Evolutionary conservation across 2,797 vertebrate species (phyloP), one percentile per base, ranked within the genome.

Genomic region (Chaunax sp.): DNA sequence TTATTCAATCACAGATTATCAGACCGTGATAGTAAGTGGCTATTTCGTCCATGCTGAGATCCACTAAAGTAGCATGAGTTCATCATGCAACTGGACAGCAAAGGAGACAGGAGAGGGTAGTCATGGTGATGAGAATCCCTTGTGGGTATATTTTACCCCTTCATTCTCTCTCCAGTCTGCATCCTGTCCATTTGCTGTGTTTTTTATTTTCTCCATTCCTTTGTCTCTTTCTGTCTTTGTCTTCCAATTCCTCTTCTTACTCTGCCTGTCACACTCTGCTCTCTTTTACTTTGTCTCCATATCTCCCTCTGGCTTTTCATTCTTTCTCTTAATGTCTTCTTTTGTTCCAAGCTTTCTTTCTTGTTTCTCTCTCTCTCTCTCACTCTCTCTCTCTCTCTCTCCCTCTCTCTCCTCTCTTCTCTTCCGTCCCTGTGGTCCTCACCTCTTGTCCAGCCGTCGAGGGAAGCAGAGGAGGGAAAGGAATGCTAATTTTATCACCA

Each of bases 401-500:
- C 57, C 73, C 54, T 67, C 58, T 65, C 69, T 69, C 64, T 52
- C 74, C 66, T 65, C 66, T 69, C 67, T 66, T 61, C 68, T 80
- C 74, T 65, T 82, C 75, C 26, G 54, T 89, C 87, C 85, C 88
- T 76, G 66, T 83, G 82, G 88, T 82, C 82, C 64, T 90, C 87
- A 92, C 89, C 87, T 91, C 87, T 89, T 87, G 90, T 89, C 88
- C 80, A 78, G 77, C 74, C 77, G n/a, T 82, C 40, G 56, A 84
- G 88, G 84, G 78, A 90, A 69, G 78, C 52, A 80, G 81, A 84
- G 85, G 76, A 91, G 86, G 81, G 88, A 86, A 86, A 85, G 82
- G 90, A 93, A 93, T 94, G 91, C 90, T 91, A 93, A 93, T 93
- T 92, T 89, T 83, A 88, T 90, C 89, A 81, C 78, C 72, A 87